phyloP scores from a whole-genome alignment of 2,797 vertebrate species.

The Sebastes itinus region DNA sequence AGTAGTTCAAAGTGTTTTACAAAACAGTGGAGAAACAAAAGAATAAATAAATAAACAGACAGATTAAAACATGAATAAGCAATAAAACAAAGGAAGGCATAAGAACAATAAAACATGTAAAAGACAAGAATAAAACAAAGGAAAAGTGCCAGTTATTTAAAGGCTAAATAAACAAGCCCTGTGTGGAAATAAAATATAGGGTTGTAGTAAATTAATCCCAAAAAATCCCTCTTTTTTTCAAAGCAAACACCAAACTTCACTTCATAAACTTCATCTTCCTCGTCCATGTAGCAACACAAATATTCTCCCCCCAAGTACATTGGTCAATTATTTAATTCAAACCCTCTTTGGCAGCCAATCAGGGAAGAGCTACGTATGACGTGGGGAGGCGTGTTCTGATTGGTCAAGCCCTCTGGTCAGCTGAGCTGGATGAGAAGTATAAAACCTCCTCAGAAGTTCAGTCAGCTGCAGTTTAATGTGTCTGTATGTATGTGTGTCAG shows the following conservation, averaged over 20 bases:
- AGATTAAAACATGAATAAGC: no score
- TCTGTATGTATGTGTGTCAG: background rate
- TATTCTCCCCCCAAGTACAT: background rate
- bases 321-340: constrained; percentile 36
- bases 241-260: background rate
- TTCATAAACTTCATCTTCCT: no score
- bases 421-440: constrained; percentile 56
- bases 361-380: accelerated
- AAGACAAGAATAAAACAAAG: no score
- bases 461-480: constrained; percentile 11
- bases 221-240: background rate
- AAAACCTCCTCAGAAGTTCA: constrained; percentile 37
- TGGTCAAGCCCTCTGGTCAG: constrained; percentile 63
- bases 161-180: no score
- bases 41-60: no score
- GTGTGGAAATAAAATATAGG: background rate
- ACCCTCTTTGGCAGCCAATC: constrained; percentile 37
- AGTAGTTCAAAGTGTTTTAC: no score
- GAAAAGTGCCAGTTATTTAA: no score
- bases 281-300: constrained; percentile 36
- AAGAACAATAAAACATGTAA: background rate
- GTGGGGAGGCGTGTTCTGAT: constrained; percentile 35
- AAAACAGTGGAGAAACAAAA: no score
- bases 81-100: no score
- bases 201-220: background rate